Conservation (phyloP, 2,113 vertebrate species). For the Onychostruthus taczanowskii region DNA sequence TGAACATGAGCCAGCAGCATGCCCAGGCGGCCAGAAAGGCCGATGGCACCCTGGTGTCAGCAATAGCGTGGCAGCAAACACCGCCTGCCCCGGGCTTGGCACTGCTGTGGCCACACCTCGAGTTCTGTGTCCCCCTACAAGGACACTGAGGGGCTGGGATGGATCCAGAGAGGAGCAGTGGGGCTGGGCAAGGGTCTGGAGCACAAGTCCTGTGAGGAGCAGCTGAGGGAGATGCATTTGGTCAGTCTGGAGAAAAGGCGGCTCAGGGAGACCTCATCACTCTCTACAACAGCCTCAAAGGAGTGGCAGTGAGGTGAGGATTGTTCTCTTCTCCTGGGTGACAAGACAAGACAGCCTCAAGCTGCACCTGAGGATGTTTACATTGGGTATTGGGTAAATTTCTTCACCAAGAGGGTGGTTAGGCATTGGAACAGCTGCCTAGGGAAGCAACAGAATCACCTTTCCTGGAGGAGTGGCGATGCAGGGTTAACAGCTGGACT, state of each 20-base stretch:
- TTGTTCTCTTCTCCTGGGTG: too few species aligned
- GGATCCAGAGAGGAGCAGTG: fast-evolving
- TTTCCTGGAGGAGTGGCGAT: too few species aligned
- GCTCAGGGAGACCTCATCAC: fast-evolving
- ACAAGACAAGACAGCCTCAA: fast-evolving
- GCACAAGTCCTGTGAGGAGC: fast-evolving
- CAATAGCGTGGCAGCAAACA: fast-evolving
- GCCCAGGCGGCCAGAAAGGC: background rate
- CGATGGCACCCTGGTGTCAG: fast-evolving
- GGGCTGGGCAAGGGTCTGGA: background rate
- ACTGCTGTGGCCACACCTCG: fast-evolving
- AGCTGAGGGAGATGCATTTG: fast-evolving
- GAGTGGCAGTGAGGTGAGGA: fast-evolving
- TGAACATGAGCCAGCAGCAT: fast-evolving
- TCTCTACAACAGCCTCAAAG: background rate
- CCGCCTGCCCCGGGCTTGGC: fast-evolving
- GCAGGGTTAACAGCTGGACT: background rate
- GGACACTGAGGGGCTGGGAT: fast-evolving
- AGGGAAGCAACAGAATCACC: fast-evolving
- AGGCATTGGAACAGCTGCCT: background rate
- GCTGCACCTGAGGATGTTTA: background rate
- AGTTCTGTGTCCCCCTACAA: fast-evolving
- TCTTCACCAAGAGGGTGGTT: background rate
- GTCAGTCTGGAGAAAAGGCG: background rate
- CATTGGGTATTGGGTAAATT: background rate